These are phyloP conservation scores for Sapayoa aenigma DNA, from an alignment of 2,113 vertebrate genomes.

Conservation along the genomic window DNA sequence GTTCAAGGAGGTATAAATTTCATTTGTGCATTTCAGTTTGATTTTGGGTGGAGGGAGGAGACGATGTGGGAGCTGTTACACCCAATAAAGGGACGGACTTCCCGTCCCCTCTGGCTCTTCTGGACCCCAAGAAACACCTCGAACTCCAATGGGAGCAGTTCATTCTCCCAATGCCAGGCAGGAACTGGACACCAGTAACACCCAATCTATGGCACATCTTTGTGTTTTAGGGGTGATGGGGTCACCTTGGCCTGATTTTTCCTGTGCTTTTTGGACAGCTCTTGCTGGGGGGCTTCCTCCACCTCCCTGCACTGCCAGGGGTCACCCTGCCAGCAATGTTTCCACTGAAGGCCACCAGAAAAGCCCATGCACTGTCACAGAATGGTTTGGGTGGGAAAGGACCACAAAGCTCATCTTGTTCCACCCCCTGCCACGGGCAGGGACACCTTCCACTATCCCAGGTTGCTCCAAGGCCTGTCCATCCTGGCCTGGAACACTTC, in stretches of 20 bases:
- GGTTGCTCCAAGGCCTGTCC: not conserved
- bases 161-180: accelerated
- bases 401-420: not conserved
- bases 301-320: not conserved
- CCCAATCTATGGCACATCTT: accelerated
- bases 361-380: not conserved
- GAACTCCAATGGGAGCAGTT: not conserved
- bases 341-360: not conserved
- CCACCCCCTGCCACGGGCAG: not conserved
- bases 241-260: not conserved
- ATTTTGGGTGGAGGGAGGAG: not conserved
- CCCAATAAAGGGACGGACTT: not conserved
- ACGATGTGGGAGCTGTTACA: not conserved
- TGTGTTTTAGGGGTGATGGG: not conserved
- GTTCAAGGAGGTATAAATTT: not conserved
- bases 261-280: not conserved
- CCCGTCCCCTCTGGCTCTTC: not conserved
- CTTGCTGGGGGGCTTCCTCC: not conserved
- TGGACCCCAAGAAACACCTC: not conserved
- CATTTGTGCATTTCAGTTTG: not conserved
- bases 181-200: accelerated
- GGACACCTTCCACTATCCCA: not conserved
- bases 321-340: not conserved
- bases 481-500: not conserved
- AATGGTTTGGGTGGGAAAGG: not conserved